Evolutionary conservation across 2,113 vertebrate species (phyloP).

Genomic region (Theristicus caerulescens): DNA sequence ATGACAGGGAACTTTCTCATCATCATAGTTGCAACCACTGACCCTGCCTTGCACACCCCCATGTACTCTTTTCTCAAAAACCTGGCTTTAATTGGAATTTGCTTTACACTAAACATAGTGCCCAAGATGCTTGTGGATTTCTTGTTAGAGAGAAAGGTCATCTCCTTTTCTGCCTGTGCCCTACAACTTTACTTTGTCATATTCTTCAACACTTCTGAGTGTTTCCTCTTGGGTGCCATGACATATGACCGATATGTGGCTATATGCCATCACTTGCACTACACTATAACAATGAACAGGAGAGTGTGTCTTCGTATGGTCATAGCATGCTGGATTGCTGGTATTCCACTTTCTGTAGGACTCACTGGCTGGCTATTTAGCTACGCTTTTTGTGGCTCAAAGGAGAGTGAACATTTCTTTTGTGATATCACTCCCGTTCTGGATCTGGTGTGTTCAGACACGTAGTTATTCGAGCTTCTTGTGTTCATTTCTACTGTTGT

Average conservation of each 20-base stretch:
- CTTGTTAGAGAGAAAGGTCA: not conserved
- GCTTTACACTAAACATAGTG: not conserved
- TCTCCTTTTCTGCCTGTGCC: not conserved
- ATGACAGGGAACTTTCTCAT: not conserved
- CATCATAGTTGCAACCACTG: not conserved
- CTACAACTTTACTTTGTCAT: not conserved
- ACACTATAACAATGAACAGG: not conserved
- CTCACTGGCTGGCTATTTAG: not conserved
- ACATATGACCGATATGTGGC: not conserved
- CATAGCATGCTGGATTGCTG: not conserved
- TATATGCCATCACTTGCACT: not conserved
- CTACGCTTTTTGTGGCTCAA: not conserved
- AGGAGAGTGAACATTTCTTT: not conserved
- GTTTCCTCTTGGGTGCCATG: not conserved
- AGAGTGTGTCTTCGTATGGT: not conserved
- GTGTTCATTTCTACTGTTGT: not conserved
- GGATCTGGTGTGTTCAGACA: not conserved
- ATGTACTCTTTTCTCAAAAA: not conserved
- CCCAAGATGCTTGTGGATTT: not conserved
- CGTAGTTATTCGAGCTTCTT: not conserved
- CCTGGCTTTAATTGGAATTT: not conserved
- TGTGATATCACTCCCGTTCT: not conserved
- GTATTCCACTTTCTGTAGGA: not conserved
- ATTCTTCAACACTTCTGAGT: not conserved
- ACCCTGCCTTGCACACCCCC: not conserved